phyloP scores from a whole-genome alignment of 2,113 vertebrate species.

The Todiramphus saurophagus region DNA sequence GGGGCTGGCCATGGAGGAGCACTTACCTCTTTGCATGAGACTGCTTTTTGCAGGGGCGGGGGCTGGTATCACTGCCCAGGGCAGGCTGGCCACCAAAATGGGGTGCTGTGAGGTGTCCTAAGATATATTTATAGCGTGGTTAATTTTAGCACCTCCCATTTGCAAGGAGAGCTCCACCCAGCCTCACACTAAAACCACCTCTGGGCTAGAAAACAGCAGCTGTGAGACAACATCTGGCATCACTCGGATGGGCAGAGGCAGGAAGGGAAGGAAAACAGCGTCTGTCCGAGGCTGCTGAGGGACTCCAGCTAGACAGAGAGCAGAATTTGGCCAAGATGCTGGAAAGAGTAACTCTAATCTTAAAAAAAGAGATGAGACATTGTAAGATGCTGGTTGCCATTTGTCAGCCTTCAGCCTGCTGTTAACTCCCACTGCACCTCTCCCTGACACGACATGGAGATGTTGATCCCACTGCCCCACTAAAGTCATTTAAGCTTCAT shows the following conservation, averaged over 20 bases:
- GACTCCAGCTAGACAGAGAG: not conserved
- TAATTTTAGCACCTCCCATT: not conserved
- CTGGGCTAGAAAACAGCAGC: not conserved
- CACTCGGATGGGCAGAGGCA: not conserved
- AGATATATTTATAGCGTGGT: not conserved
- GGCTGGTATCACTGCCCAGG: rapidly evolving
- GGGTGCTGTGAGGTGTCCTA: not conserved
- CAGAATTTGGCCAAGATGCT: not conserved
- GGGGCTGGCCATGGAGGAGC: not conserved
- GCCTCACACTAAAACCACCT: not conserved
- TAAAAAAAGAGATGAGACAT: not conserved
- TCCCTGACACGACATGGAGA: not conserved
- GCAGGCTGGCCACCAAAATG: not conserved
- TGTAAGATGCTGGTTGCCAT: not conserved
- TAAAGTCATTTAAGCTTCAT: not conserved
- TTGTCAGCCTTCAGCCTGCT: not conserved
- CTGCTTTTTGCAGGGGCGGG: not conserved
- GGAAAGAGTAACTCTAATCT: slow-evolving; percentile 28
- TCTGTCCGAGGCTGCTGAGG: not conserved
- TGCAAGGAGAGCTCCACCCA: not conserved
- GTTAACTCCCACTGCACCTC: not conserved
- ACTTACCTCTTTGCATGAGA: rapidly evolving
- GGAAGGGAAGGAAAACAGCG: not conserved
- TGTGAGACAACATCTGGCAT: slow-evolving; percentile 13
- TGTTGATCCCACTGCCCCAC: too few species aligned